Evolutionary conservation across 2,113 vertebrate species (phyloP).

Genomic region (Genyomyrus donnyi): DNA sequence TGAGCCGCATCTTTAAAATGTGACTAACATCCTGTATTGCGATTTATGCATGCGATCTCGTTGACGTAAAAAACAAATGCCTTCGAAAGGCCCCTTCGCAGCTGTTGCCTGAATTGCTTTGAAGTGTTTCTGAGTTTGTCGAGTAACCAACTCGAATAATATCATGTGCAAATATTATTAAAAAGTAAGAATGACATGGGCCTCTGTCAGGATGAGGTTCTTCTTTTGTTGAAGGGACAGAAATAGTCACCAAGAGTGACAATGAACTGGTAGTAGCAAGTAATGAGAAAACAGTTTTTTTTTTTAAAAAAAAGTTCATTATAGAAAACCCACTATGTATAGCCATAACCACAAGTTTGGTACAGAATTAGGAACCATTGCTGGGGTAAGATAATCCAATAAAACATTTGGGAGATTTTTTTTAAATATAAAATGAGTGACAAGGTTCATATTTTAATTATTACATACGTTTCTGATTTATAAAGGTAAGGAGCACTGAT

Average conservation of each 20-base stretch:
- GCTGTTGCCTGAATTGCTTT: not conserved
- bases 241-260: not conserved
- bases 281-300: not conserved
- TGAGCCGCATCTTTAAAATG: not conserved
- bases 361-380: not conserved
- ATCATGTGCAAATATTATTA: not conserved
- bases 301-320: too few species aligned
- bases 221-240: not conserved
- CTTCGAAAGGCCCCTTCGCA: not conserved
- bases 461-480: not conserved
- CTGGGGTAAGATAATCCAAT: not conserved
- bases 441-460: not conserved
- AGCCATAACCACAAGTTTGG: not conserved
- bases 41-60: not conserved
- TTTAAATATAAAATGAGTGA: not conserved
- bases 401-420: not conserved
- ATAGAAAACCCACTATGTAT: not conserved
- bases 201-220: not conserved
- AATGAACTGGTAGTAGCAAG: not conserved
- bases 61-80: not conserved
- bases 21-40: conserved; percentile 14
- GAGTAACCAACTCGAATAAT: not conserved
- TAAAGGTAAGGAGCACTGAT: not conserved
- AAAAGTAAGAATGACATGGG: not conserved
- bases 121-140: not conserved